Percentiles rank a stretch among this genome's conserved stretches.
Evolutionary conservation across 2,888 invertebrate species (phyloP).

Genomic region (Pandemis cinnamomeana): DNA sequence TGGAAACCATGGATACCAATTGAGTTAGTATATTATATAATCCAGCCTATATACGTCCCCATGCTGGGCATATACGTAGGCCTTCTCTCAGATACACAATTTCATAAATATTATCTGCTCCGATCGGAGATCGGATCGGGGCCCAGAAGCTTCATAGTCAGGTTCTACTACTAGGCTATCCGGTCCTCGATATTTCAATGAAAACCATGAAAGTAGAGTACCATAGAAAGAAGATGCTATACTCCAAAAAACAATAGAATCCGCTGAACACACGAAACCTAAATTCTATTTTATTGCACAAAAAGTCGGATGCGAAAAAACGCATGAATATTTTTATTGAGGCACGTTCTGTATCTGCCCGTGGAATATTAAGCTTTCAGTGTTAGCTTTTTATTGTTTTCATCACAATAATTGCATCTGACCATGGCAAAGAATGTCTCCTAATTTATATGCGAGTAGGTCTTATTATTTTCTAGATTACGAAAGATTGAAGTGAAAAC

Average conservation of each 20-base stretch:
- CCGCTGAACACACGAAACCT: neutral
- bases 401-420: neutral
- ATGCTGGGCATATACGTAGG: too few species aligned
- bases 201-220: neutral
- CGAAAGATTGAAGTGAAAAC: neutral
- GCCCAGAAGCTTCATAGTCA: too few species aligned
- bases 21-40: neutral
- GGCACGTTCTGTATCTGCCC: conserved; percentile 21
- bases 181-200: too few species aligned
- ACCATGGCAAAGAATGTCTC: neutral
- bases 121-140: too few species aligned
- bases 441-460: neutral
- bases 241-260: neutral
- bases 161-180: too few species aligned
- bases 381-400: conserved; percentile 25
- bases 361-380: conserved; percentile 28
- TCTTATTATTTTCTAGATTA: neutral
- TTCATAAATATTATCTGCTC: too few species aligned
- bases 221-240: neutral
- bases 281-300: neutral
- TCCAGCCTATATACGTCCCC: too few species aligned
- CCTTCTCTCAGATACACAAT: too few species aligned
- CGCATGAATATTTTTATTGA: conserved; percentile 27
- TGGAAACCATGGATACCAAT: too few species aligned
- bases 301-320: conserved; percentile 11